phyloP scores from a whole-genome alignment of 1,140 invertebrate species.

The Pentalonia nigronervosa region DNA sequence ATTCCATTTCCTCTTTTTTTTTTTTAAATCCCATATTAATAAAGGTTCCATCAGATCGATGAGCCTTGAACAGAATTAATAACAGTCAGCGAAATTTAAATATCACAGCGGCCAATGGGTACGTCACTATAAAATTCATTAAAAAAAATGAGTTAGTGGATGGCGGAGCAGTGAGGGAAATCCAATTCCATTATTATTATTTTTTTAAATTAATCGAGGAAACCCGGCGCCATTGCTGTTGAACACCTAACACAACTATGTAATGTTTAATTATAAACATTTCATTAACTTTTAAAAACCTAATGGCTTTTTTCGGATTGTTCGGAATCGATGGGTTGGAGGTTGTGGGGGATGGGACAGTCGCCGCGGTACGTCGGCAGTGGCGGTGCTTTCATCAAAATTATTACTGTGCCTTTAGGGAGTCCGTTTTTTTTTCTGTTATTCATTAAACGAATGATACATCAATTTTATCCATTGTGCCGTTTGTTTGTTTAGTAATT shows the following conservation, averaged over 20 bases:
- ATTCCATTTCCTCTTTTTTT: conserved; percentile 33
- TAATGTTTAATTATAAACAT: conserved; percentile 57
- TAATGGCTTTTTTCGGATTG: conserved; percentile 55
- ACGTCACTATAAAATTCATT: conserved; percentile 49
- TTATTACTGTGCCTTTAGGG: conserved; percentile 49
- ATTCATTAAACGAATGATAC: conserved; percentile 54
- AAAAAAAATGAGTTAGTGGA: conserved; percentile 38
- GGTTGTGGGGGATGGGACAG: background rate
- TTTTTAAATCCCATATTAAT: conserved; percentile 37
- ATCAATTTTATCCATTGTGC: conserved; percentile 51
- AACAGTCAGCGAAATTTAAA: conserved; percentile 21
- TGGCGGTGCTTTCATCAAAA: conserved; percentile 45
- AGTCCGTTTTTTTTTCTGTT: background rate
- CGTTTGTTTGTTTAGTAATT: conserved; percentile 26
- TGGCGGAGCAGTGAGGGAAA: background rate
- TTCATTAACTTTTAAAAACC: conserved; percentile 58
- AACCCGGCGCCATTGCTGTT: conserved; percentile 43
- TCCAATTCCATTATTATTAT: conserved; percentile 58
- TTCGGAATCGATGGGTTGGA: background rate
- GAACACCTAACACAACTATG: conserved; percentile 48
- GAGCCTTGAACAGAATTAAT: conserved; percentile 48
- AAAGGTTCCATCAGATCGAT: conserved; percentile 31
- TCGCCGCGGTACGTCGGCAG: background rate
- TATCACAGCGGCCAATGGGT: background rate
- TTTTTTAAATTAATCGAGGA: conserved; percentile 57